A percentile compares a stretch with the other conserved stretches of the same genome.
Conservation (phyloP, 2,797 vertebrate genomes). For the Poeciliopsis paucimaculata region DNA sequence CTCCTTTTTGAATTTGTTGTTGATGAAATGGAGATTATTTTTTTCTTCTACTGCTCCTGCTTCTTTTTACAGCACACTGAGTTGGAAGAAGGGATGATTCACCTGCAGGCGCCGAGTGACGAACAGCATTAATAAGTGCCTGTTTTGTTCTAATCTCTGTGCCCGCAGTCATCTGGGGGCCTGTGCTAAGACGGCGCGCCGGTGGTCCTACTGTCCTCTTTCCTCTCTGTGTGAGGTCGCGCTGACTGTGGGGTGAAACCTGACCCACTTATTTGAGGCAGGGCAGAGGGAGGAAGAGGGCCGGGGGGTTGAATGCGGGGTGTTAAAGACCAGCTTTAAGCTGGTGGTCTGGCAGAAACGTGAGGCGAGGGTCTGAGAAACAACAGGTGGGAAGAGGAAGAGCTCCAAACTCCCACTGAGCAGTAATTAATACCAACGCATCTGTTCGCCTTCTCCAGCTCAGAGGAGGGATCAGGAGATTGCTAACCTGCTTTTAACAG, state of each 20-base stretch:
- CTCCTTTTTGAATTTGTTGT: slow-evolving; percentile 30
- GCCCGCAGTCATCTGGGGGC: slow-evolving; percentile 54
- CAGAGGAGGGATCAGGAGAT: slow-evolving; percentile 27
- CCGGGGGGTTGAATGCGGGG: not conserved
- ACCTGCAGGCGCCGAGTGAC: slow-evolving; percentile 65
- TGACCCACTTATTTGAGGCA: slow-evolving; percentile 76
- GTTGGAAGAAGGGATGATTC: slow-evolving; percentile 52
- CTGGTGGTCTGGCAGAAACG: slow-evolving; percentile 62
- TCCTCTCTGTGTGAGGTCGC: slow-evolving; percentile 45
- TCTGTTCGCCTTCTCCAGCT: slow-evolving; percentile 49
- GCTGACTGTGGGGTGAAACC: slow-evolving; percentile 73
- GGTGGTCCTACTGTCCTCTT: slow-evolving; percentile 60
- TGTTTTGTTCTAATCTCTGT: slow-evolving; percentile 64
- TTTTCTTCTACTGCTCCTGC: not conserved
- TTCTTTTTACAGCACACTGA: slow-evolving; percentile 44
- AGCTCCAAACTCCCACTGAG: slow-evolving; percentile 61
- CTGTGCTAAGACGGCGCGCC: slow-evolving; percentile 66
- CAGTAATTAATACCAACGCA: slow-evolving; percentile 70
- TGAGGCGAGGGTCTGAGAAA: slow-evolving; percentile 49
- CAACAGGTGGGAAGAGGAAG: slow-evolving; percentile 74
- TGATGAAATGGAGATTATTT: slow-evolving; percentile 33
- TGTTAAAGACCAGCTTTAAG: slow-evolving; percentile 68
- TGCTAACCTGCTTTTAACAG: slow-evolving; percentile 55
- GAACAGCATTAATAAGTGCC: slow-evolving; percentile 65
- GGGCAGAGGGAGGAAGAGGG: slow-evolving; percentile 16